A percentile compares a stretch with the other conserved stretches of the same genome.
Evolutionary conservation across 2,113 vertebrate genomes (phyloP).

Genomic region (Microtus ochrogaster): DNA sequence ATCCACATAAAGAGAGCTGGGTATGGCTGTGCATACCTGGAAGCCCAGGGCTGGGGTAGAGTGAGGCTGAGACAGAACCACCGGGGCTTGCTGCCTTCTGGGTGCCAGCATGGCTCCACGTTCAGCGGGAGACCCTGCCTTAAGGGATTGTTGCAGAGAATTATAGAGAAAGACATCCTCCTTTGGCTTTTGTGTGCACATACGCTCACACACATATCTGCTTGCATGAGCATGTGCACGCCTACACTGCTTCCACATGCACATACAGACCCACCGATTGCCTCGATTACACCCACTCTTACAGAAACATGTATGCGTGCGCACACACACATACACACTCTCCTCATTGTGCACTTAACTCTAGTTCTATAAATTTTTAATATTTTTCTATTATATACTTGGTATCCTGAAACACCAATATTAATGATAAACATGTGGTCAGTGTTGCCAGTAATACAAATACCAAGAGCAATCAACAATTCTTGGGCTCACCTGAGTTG

Average conservation of each 20-base stretch:
- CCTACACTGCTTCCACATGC: background rate
- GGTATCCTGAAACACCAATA: background rate
- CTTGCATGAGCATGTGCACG: background rate
- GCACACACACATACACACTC: background rate
- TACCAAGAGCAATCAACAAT: background rate
- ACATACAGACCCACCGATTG: background rate
- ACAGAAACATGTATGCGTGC: too few species aligned
- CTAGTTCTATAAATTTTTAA: slow-evolving; percentile 20
- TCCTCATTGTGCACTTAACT: background rate
- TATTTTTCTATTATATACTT: slow-evolving; percentile 52
- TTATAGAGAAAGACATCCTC: background rate
- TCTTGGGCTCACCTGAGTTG: background rate
- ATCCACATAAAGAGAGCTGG: background rate
- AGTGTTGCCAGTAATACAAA: background rate
- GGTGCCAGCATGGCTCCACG: background rate
- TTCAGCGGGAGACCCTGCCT: too few species aligned
- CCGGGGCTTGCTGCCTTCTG: background rate
- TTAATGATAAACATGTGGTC: slow-evolving; percentile 3
- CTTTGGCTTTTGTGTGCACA: background rate
- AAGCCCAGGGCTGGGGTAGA: background rate
- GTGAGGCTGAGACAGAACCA: background rate
- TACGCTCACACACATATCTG: background rate
- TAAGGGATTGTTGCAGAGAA: background rate
- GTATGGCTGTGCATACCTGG: background rate
- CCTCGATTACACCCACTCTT: background rate